Evolutionary conservation across 2,888 invertebrate species (phyloP).

Genomic region (Harpalus rubripes): DNA sequence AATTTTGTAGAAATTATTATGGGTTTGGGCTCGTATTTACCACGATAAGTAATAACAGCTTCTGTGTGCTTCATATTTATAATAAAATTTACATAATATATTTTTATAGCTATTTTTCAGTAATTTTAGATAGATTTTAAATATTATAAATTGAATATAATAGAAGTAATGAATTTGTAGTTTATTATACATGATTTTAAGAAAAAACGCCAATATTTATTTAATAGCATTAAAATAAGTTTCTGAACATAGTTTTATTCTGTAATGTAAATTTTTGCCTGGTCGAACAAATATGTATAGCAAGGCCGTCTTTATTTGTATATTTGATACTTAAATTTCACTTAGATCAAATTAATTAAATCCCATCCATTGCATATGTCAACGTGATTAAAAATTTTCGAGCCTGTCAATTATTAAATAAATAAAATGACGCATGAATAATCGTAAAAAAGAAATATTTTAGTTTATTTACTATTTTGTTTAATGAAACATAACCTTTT

Average conservation of each 20-base stretch:
- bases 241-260: slow-evolving; percentile 35
- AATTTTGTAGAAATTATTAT: no score
- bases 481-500: background rate
- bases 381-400: background rate
- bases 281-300: slow-evolving; percentile 7
- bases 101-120: slow-evolving; percentile 21
- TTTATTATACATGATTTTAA: background rate
- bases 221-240: slow-evolving; percentile 8
- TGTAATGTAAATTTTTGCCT: slow-evolving; percentile 13
- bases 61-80: no score
- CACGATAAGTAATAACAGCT: no score
- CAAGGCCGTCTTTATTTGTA: slow-evolving; percentile 39
- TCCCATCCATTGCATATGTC: background rate
- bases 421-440: background rate
- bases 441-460: background rate
- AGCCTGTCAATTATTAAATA: slow-evolving; percentile 40
- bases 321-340: background rate
- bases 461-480: background rate
- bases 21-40: no score
- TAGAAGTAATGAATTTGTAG: slow-evolving; percentile 17
- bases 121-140: background rate
- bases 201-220: background rate
- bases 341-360: background rate
- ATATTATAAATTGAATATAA: no score
- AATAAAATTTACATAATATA: background rate